Base-by-base conservation (phyloP, 2,888 invertebrate genomes). In the Patella pellucida region DNA sequence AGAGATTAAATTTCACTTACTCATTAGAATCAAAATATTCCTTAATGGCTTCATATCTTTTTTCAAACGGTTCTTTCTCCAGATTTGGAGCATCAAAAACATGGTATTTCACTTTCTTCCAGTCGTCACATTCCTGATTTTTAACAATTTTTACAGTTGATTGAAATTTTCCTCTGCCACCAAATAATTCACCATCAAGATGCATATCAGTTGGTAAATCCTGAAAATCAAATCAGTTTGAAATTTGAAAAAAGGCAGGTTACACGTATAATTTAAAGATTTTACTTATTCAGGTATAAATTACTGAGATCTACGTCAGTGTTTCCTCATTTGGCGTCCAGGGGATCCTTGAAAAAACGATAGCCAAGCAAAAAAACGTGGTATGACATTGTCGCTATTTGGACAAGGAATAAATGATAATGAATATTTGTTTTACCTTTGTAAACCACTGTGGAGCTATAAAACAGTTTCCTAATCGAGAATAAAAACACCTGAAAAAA, bases 381-480 rank as follows among this genome's bases (percentile, higher is more conserved):
- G 27, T n/a, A 27, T 27, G 27, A 27, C 1, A 27, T 27, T 27
- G 27, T 27, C 3, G 27, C 31, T 31, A 31, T 31, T 31, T 4
- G 31, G 2, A 0, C 4, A 31, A 31, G 31, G 31, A 31, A 31
- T 31, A 31, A 31, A 4, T 31, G 31, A 31, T 31, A 31, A n/a
- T 16, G 52, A 16, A 71, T 50, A 27, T 52, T 3, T 11, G 50
- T 52, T 52, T 15, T 82, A 86, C 87, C 80, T 85, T 84, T 52
- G 85, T 87, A 74, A 89, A 89, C 88, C 88, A 89, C 9, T 83
- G 79, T 12, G 89, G 89, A 19, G 88, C 85, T 77, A 84, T 85
- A 79, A 89, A 89, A n/a, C 87, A 86, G 81, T 89, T 89, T 14
- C 89, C 89, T 3, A 88, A 85, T 72, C 89, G 76, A 19, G 89